Evolutionary conservation across 92 coral and sea anemone genomes (phyloP), one percentile per base, ranked within the genome.

Genomic region (Phenganax marumi): DNA sequence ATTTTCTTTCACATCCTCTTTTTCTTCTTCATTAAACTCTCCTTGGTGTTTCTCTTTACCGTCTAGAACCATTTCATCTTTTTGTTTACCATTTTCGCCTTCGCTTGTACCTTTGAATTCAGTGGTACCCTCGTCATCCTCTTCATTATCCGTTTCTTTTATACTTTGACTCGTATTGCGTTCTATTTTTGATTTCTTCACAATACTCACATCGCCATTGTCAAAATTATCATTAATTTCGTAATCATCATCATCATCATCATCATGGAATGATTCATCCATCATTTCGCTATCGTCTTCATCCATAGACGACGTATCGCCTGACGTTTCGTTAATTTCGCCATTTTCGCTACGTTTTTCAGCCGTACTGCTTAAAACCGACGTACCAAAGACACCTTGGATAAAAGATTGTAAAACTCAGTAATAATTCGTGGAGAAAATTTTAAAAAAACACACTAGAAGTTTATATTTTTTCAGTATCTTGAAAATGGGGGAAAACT

Each of bases 291-390:
- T 23, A 26, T 75, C 80, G 4, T 55, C 60, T 17, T n/a, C 73
- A 52, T 61, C 60, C 13, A 49, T 78, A 51, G 9, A 50, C 12
- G 83, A 61, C 83, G 56, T 62, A 0, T 78, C 83, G 10, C 21
- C 83, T 10, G 56, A 48, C 73, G 60, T 78, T 50, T 47, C 72
- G 71, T 78, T 57, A 47, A 61, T 60, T 1, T 26, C 73, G 11
- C 22, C 47, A 54, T 51, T 50, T 16, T 5, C 43, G 9, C 6
- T 50, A 47, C 50, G 12, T 48, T 39, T 78, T 24, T 14, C 11
- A 24, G 19, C 55, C n/a, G 13, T 43, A 46, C 77, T 12, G 47
- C 18, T 11, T 5, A 33, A 33, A 33, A 33, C 43, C 43, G 43
- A 33, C 43, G 43, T 33, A 33, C 43, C 43, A 33, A 33, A 33